Evolutionary conservation across 2,888 invertebrate species (phyloP).

Genomic region (Cheilosia grossa): DNA sequence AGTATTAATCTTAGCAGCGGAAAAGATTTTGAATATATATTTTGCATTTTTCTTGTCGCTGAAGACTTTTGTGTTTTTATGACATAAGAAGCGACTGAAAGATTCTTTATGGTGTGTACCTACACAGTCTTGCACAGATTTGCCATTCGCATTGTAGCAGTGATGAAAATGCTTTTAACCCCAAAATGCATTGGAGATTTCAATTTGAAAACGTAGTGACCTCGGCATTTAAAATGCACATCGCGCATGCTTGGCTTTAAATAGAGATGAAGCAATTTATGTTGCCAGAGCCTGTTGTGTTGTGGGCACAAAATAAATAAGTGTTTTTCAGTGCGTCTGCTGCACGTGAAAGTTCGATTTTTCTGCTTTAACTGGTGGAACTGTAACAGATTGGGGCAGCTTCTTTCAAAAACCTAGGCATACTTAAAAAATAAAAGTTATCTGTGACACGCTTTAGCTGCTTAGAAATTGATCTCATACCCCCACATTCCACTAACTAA

Average conservation of each 20-base stretch:
- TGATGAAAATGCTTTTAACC: conserved; percentile 2
- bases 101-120: not conserved
- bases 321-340: not conserved
- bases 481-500: no score
- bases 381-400: no score
- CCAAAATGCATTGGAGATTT: conserved; percentile 6
- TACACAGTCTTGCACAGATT: not conserved
- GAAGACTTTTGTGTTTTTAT: not conserved
- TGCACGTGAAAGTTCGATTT: not conserved
- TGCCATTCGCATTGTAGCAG: not conserved
- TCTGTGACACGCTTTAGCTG: no score
- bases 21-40: conserved; percentile 10
- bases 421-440: no score
- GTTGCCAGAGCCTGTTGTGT: not conserved
- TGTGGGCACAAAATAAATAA: not conserved
- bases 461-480: no score
- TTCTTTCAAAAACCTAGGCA: no score
- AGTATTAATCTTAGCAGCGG: not conserved
- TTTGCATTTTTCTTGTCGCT: not conserved
- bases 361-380: no score
- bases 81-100: not conserved
- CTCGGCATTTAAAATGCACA: conserved; percentile 7
- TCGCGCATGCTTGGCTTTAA: not conserved
- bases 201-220: not conserved
- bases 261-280: not conserved